Conservation (phyloP, 37 sponge, comb jelly and placozoan genomes). For the Hormiphora californensis region DNA sequence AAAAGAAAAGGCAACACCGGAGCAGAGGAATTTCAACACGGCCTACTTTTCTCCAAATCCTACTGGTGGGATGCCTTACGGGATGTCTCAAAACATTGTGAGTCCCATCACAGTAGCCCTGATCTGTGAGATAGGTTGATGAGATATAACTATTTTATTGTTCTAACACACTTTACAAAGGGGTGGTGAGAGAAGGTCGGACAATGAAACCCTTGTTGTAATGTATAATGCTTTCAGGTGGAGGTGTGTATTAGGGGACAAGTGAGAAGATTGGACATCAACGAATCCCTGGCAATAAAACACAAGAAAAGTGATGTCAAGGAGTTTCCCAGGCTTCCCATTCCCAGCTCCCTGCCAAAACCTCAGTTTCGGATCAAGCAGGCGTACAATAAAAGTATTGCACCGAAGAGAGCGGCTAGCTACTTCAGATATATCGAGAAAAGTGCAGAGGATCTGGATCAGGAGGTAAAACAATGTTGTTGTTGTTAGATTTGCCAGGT, state of each 20-base stretch:
- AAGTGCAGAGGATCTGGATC: constrained; percentile 40
- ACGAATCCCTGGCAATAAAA: constrained; percentile 24
- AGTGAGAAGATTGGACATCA: constrained; percentile 6
- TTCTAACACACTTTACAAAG: no score
- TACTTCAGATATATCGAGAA: constrained; percentile 51
- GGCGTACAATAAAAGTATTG: constrained; percentile 38
- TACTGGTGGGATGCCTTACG: constrained; percentile 50
- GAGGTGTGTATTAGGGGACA: constrained; percentile 44
- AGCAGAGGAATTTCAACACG: constrained; percentile 26
- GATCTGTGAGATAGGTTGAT: no score
- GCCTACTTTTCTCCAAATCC: constrained; percentile 47
- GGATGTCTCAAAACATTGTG: constrained; percentile 53
- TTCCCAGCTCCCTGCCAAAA: constrained; percentile 35
- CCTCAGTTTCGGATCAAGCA: constrained; percentile 49
- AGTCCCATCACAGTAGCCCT: no score
- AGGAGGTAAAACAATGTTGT: constrained; percentile 7
- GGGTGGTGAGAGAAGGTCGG: no score
- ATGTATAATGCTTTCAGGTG: background rate
- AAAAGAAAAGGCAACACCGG: no score
- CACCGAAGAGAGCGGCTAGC: constrained; percentile 45
- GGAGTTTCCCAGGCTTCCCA: constrained; percentile 44
- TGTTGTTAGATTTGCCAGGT: no score
- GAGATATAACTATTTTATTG: no score
- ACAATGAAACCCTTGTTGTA: background rate
- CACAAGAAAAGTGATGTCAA: constrained; percentile 48